Base-by-base conservation (phyloP, 2,797 vertebrate genomes). In the Channa striata region DNA sequence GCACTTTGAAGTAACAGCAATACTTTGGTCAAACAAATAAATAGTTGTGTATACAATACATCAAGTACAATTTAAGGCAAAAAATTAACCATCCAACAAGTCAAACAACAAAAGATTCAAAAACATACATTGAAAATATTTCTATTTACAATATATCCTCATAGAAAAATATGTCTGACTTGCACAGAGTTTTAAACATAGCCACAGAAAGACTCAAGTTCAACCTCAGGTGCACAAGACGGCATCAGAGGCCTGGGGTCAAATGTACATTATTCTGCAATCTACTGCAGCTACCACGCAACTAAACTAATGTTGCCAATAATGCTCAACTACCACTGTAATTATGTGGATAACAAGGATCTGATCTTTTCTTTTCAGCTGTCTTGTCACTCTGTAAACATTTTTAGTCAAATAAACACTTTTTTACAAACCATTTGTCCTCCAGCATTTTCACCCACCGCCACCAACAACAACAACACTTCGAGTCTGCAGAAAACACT, bases 21-120 rank as follows among this genome's bases (percentile, higher is more conserved):
- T 50, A 93, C 94, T 96, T 95, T 94, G 92, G 93, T 95, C 89
- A 90, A 94, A 93, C 87, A 84, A 87, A 68, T 33, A 1, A 53
- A 44, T 75, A 65, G 74, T 72, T 59, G 65, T 75, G 68, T 84
- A 52, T 83, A 85, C 77, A 86, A 69, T 86, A 91, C 88, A 86
- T 80, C 82, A 85, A 93, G 81, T 87, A 88, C 82, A 74, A 77
- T 80, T 91, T 91, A 93, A 93, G 92, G 90, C 90, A 82, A 78
- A 91, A 91, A 92, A 86, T 78, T 57, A 85, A 88, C 52, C 46
- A 61, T 80, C 75, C 63, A 62, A 88, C 80, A 62, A 80, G 53
- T 91, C 60, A 80, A 84, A 89, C 71, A 81, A 86, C 73, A 74
- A 72, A 88, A 84, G 51, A 39, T 83, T 76, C 67, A 80, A 90